Evolutionary conservation across 2,113 vertebrate species (phyloP), one percentile per base, ranked within the genome.

Genomic region (Mustela lutreola): DNA sequence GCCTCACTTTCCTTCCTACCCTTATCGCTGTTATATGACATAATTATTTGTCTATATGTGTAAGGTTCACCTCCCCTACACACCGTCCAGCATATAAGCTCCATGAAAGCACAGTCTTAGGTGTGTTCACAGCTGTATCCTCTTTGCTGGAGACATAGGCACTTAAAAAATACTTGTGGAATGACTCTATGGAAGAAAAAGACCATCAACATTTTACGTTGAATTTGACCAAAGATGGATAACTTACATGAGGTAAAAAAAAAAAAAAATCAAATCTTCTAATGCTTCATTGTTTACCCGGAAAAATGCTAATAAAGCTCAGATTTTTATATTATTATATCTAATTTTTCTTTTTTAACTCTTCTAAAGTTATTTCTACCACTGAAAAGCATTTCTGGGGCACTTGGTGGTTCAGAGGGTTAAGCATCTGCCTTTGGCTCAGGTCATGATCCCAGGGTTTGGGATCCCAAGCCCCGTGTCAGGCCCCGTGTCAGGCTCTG

Each of bases 221-320:
- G 42, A 95, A 92, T 53, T 58, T 96, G 70, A 70, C 67, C 67
- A 96, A 70, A 84, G 39, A 70, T 39, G 24, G 76, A 31, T 60
- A 89, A 71, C 78, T 62, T 62, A 89, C 24, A 78, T 31, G 31
- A 87, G 21, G 18, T 75, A 11, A 53, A 53, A 53, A 92, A 48
- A 48, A 48, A 48, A 10, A 87, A 92, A 92, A 82, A 50, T 95
- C 67, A 88, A 63, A 65, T 65, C 62, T 75, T 83, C 53, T 89
- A 84, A 93, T 84, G 70, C 8, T 71, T 56, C 73, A 93, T 45
- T 83, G 65, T 22, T 56, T 70, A 78, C 15, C 11, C 1, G 79
- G 60, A n/a, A 73, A 79, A 89, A 84, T 28, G 33, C 21, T 50
- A 62, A 75, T 19, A 48, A 15, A 39, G 22, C 24, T 87, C 36